Conservation (phyloP, 2,797 vertebrate species). For the Chiroxiphia lanceolata region DNA sequence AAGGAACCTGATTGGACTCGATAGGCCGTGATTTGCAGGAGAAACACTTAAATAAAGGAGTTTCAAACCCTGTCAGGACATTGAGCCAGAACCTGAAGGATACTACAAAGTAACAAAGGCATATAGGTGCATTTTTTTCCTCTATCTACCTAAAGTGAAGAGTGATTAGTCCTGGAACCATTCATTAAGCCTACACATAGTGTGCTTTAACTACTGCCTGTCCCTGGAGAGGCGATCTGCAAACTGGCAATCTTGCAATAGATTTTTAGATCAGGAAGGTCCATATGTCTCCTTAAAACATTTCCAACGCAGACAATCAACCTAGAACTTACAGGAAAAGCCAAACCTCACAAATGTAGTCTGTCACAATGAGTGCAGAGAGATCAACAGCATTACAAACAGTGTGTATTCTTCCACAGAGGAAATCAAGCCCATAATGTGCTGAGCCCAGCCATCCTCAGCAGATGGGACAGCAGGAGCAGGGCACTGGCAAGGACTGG, state of each 20-base stretch:
- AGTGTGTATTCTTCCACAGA: rapidly evolving
- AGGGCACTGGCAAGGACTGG: not conserved
- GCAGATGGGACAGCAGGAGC: not conserved
- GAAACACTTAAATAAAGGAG: not conserved
- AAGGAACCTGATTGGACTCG: not conserved
- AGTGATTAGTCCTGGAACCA: not conserved
- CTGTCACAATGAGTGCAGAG: not conserved
- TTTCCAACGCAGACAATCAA: not conserved
- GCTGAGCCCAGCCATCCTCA: not conserved
- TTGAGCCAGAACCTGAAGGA: not conserved
- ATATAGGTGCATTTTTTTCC: not conserved
- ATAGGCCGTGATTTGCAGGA: not conserved
- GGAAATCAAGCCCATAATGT: not conserved
- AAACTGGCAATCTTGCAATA: not conserved
- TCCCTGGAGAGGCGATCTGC: not conserved
- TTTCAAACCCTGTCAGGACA: not conserved
- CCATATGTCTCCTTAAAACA: not conserved
- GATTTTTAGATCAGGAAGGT: not conserved
- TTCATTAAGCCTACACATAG: not conserved
- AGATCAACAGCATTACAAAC: not conserved
- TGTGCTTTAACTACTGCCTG: not conserved
- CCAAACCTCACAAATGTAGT: not conserved
- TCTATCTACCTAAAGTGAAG: not conserved
- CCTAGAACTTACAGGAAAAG: not conserved
- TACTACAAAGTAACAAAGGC: not conserved